phyloP scores from a whole-genome alignment of 2,797 vertebrate species.

The Psittacula echo region DNA sequence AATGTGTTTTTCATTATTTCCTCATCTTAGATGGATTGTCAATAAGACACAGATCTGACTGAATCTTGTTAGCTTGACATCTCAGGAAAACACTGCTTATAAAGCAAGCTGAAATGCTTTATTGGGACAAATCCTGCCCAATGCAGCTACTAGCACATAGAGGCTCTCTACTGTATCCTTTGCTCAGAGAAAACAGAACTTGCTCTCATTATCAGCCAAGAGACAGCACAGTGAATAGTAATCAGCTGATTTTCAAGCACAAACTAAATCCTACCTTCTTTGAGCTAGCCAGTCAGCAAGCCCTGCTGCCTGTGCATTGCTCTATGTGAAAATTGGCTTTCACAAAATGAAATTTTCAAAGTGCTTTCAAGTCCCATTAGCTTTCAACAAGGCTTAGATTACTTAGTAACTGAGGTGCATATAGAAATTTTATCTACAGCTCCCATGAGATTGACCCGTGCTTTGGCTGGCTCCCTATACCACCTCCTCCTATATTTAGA shows the following conservation, averaged over 20 bases:
- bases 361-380: conserved; percentile 61
- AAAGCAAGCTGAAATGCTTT: conserved; percentile 20
- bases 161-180: not conserved
- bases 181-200: conserved; percentile 14
- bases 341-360: conserved; percentile 40
- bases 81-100: not conserved
- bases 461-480: not conserved
- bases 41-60: conserved; percentile 22
- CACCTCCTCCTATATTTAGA: not conserved
- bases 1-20: conserved; percentile 7
- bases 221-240: conserved; percentile 41
- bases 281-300: conserved; percentile 1
- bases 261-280: conserved; percentile 45
- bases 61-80: conserved; percentile 30
- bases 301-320: not conserved
- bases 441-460: not conserved
- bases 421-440: not conserved
- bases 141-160: not conserved
- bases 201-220: conserved; percentile 37
- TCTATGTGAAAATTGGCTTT: conserved; percentile 20
- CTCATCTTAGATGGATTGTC: conserved; percentile 22
- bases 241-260: conserved; percentile 59
- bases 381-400: conserved; percentile 36
- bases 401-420: not conserved
- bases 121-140: not conserved